phyloP scores from a whole-genome alignment of 1,140 invertebrate genomes.

The Bombus impatiens region DNA sequence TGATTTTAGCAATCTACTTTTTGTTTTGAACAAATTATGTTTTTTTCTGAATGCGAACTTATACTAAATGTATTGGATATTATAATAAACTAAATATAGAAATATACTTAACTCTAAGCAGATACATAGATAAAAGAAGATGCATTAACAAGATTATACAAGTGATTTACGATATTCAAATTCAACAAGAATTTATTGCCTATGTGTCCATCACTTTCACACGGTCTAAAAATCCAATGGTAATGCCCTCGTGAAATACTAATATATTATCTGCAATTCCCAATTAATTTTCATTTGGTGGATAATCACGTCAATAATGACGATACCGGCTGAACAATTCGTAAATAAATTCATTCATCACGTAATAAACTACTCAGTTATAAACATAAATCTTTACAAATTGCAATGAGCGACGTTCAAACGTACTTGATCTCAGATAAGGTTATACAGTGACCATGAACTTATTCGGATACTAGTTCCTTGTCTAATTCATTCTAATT shows the following conservation, averaged over 20 bases:
- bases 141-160: neutral
- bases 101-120: too few relatives aligned
- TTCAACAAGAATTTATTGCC: neutral
- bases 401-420: neutral
- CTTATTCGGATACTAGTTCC: neutral
- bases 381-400: constrained; percentile 11
- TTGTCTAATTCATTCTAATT: constrained; percentile 21
- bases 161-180: neutral
- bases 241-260: neutral
- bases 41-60: too few relatives aligned
- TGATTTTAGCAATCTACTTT: too few relatives aligned
- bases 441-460: constrained; percentile 9
- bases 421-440: neutral
- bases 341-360: neutral
- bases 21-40: too few relatives aligned
- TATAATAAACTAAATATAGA: too few relatives aligned
- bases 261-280: neutral
- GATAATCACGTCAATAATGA: neutral
- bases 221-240: neutral
- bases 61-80: too few relatives aligned
- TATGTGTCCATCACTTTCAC: neutral
- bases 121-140: too few relatives aligned
- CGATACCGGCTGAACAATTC: neutral
- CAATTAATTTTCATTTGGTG: neutral
- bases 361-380: neutral